Percentiles rank a stretch among this genome's conserved stretches.
These are phyloP conservation scores for Oppia nitens DNA, from an alignment of 1,140 invertebrate species.

Conservation along the genomic window DNA sequence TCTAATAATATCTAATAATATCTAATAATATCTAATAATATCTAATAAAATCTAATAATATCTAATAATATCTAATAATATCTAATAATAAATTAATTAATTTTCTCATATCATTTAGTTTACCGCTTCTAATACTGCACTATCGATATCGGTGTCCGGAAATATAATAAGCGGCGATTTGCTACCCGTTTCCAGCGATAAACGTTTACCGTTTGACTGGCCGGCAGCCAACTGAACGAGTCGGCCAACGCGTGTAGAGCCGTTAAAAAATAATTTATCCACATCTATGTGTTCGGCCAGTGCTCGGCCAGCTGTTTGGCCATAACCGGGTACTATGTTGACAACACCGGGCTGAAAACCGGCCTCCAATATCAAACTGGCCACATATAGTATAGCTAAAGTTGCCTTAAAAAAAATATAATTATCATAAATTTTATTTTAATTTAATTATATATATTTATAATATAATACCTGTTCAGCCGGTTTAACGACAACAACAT, in stretches of 20 bases:
- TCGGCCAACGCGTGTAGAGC: constrained; percentile 45
- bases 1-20: too few relatives aligned
- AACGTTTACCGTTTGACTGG: constrained; percentile 52
- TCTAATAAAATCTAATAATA: too few relatives aligned
- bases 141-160: constrained; percentile 34
- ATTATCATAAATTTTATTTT: too few relatives aligned
- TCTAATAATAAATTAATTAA: too few relatives aligned
- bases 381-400: constrained; percentile 34
- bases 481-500: constrained; percentile 38
- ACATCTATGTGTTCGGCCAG: constrained; percentile 29
- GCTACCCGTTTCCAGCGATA: constrained; percentile 67
- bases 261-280: constrained; percentile 75
- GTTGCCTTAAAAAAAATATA: too few relatives aligned
- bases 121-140: too few relatives aligned
- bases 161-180: constrained; percentile 42
- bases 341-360: constrained; percentile 29
- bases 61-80: too few relatives aligned
- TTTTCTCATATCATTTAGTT: too few relatives aligned
- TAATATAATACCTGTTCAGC: constrained; percentile 39
- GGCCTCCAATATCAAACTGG: constrained; percentile 21
- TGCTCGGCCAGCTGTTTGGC: constrained; percentile 16
- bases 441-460: too few relatives aligned
- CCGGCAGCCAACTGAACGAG: constrained; percentile 54
- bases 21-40: too few relatives aligned
- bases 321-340: constrained; percentile 28